phyloP scores from a whole-genome alignment of 2,888 invertebrate genomes.

The Eilema sororculum region DNA sequence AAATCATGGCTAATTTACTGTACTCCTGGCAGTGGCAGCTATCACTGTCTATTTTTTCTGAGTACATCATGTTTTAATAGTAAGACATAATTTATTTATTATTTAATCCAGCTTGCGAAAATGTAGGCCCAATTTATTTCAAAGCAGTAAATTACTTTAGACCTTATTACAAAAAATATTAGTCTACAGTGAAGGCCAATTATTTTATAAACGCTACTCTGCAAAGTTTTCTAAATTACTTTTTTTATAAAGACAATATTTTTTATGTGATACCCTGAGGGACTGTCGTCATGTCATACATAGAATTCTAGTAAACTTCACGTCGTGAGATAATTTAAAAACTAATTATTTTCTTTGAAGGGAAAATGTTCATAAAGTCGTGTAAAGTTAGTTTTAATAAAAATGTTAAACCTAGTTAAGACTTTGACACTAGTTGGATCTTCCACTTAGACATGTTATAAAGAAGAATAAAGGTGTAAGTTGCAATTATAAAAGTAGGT shows the following conservation, averaged over 20 bases:
- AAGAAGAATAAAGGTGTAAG: not conserved
- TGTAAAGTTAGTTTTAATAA: slow-evolving; percentile 77
- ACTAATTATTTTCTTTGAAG: slow-evolving; percentile 72
- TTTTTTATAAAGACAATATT: slow-evolving; percentile 33
- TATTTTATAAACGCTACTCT: slow-evolving; percentile 28
- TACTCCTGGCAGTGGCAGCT: too few relatives aligned
- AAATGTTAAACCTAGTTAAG: slow-evolving; percentile 75
- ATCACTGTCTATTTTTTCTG: slow-evolving; percentile 6
- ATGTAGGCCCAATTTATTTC: slow-evolving; percentile 11
- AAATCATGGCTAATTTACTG: not conserved
- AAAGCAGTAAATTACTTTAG: slow-evolving; percentile 18
- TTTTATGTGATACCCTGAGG: slow-evolving; percentile 20
- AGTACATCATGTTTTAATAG: slow-evolving; percentile 2
- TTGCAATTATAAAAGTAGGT: not conserved
- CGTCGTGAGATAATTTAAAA: slow-evolving; percentile 63
- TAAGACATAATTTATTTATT: slow-evolving; percentile 19
- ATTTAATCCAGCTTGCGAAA: slow-evolving; percentile 16
- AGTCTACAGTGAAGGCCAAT: slow-evolving; percentile 22
- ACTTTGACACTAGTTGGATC: slow-evolving; percentile 50
- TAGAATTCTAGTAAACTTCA: slow-evolving; percentile 43
- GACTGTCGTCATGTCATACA: slow-evolving; percentile 33
- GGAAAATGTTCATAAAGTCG: slow-evolving; percentile 72
- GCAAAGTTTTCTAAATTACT: slow-evolving; percentile 30
- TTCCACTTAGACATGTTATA: slow-evolving; percentile 15
- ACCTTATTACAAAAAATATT: slow-evolving; percentile 26